These are phyloP conservation scores for Eutolmus rufibarbis DNA, from an alignment of 2,888 invertebrate genomes.

Conservation along the genomic window DNA sequence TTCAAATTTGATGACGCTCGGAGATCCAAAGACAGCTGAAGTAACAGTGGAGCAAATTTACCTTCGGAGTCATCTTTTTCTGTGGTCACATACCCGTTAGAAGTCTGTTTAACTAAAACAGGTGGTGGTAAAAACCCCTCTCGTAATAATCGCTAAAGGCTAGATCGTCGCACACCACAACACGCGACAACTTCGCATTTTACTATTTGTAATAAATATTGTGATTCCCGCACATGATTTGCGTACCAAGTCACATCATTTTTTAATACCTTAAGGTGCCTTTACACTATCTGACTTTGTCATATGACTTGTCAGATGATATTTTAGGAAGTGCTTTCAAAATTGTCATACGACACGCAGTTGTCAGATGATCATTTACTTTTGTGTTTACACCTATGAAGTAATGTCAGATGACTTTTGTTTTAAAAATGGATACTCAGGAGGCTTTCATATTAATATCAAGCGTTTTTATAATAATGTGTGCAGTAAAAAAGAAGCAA, in stretches of 20 bases:
- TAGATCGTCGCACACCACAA: slow-evolving; percentile 27
- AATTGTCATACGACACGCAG: too few relatives aligned
- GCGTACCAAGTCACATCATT: slow-evolving; percentile 18
- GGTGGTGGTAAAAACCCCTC: slow-evolving; percentile 41
- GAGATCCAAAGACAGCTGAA: neutral
- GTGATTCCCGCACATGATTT: neutral
- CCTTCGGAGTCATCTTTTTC: neutral
- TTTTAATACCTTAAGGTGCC: too few relatives aligned
- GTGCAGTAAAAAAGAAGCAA: too few relatives aligned
- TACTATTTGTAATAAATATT: slow-evolving; percentile 23
- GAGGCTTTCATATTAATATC: too few relatives aligned
- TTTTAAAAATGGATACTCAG: too few relatives aligned
- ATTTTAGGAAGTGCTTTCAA: too few relatives aligned
- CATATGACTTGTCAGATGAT: too few relatives aligned
- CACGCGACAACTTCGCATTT: neutral
- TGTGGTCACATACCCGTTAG: neutral
- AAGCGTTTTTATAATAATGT: too few relatives aligned
- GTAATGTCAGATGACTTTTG: too few relatives aligned
- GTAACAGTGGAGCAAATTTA: neutral
- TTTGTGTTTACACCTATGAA: too few relatives aligned
- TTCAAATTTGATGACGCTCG: neutral
- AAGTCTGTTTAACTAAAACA: slow-evolving; percentile 31
- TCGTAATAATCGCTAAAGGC: slow-evolving; percentile 23
- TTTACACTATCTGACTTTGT: too few relatives aligned
- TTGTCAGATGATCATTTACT: too few relatives aligned